Conservation (phyloP, 2,888 invertebrate genomes). For the Clepsis dumicolana region DNA sequence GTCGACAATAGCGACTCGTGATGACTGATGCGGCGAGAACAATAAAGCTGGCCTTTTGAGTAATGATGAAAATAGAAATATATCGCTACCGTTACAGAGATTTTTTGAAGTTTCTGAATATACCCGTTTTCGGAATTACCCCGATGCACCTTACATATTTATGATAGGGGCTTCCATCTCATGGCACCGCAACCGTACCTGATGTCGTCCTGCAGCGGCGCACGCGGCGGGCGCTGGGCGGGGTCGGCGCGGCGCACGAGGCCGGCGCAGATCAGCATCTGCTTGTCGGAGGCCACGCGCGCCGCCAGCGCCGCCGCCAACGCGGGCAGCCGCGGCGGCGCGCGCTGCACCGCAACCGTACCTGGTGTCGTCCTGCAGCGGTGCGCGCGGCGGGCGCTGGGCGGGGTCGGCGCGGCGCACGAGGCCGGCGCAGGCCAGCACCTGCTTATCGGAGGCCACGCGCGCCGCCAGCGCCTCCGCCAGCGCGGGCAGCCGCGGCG, state of each 20-base stretch:
- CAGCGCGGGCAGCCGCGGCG: conserved; percentile 91
- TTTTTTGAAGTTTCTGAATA: too few relatives aligned
- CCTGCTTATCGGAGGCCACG: conserved; percentile 96
- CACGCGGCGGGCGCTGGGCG: conserved; percentile 11
- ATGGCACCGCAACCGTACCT: too few relatives aligned
- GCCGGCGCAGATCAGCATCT: conserved; percentile 91
- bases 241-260: conserved; percentile 89
- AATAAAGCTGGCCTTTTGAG: too few relatives aligned
- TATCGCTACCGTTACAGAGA: too few relatives aligned
- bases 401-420: conserved; percentile 87
- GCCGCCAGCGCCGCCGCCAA: conserved; percentile 90
- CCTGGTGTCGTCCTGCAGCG: conserved; percentile 24
- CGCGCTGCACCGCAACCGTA: conserved; percentile 91
- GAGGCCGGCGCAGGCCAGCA: conserved; percentile 90
- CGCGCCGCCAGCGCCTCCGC: conserved; percentile 90
- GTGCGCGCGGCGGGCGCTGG: conserved; percentile 14
- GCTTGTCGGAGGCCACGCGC: conserved; percentile 96
- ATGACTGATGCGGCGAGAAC: too few relatives aligned
- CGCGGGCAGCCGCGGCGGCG: conserved; percentile 90
- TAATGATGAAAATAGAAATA: too few relatives aligned
- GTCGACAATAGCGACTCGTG: too few relatives aligned
- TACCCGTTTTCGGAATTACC: too few relatives aligned
- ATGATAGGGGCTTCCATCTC: too few relatives aligned
- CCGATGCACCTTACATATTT: too few relatives aligned
- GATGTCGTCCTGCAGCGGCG: conserved; percentile 16